Evolutionary conservation across 2,888 invertebrate genomes (phyloP).

Genomic region (Monochamus alternatus): DNA sequence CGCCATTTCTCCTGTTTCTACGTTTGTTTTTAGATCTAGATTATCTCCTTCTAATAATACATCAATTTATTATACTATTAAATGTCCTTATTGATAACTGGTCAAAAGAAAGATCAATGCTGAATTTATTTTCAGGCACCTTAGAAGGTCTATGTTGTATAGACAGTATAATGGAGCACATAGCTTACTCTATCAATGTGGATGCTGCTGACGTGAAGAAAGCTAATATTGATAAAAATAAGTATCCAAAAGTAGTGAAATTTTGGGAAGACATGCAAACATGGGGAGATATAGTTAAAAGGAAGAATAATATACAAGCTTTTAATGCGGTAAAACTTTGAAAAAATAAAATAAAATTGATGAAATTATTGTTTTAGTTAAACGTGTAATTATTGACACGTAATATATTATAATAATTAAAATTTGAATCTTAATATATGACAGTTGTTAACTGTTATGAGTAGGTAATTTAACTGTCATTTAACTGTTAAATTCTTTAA

Average conservation of each 20-base stretch:
- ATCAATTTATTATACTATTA: neutral
- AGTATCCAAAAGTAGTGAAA: conserved; percentile 67
- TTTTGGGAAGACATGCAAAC: conserved; percentile 75
- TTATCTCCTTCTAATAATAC: too few species aligned
- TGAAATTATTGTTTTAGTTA: neutral
- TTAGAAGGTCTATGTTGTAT: conserved; percentile 77
- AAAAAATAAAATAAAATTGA: neutral
- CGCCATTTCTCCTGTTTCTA: too few species aligned
- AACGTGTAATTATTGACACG: too few species aligned
- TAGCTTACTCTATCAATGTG: conserved; percentile 73
- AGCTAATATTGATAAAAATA: conserved; percentile 71
- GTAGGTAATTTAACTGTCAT: too few species aligned
- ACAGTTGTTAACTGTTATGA: too few species aligned
- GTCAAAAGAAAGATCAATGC: neutral
- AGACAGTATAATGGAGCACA: conserved; percentile 80
- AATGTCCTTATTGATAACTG: neutral
- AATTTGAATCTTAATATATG: too few species aligned
- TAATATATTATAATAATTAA: too few species aligned
- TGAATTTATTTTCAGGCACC: conserved; percentile 70
- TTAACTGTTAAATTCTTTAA: too few species aligned
- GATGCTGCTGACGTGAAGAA: conserved; percentile 76
- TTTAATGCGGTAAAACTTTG: conserved; percentile 74
- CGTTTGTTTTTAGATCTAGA: too few species aligned
- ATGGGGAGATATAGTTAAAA: conserved; percentile 74
- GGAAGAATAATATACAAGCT: conserved; percentile 73